A percentile compares a stretch with the other conserved stretches of the same genome.
Conservation (phyloP, 2,113 vertebrate species). For the Tenrec ecaudatus region DNA sequence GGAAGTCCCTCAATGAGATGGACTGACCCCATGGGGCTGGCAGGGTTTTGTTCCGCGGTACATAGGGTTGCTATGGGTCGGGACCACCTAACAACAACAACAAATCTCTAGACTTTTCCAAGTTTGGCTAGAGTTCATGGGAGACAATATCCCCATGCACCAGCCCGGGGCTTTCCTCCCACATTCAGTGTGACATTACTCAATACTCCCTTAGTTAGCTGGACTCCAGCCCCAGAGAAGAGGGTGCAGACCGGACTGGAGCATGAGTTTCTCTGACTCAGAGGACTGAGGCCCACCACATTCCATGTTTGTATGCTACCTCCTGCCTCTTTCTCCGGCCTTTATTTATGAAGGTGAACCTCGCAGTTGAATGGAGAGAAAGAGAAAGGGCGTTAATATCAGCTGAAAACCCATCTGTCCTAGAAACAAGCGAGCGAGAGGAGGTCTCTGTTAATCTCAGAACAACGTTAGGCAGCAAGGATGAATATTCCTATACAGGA, state of each 20-base stretch:
- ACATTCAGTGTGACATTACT: constrained; percentile 23
- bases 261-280: background rate
- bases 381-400: background rate
- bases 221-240: background rate
- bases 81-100: no score
- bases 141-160: background rate
- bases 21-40: background rate
- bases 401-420: background rate
- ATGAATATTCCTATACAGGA: background rate
- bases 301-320: background rate
- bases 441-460: background rate
- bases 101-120: background rate
- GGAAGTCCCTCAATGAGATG: no score
- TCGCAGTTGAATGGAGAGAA: background rate
- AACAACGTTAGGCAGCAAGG: background rate
- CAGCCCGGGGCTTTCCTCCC: background rate
- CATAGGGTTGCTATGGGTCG: no score
- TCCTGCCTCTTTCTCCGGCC: background rate
- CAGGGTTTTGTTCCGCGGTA: no score
- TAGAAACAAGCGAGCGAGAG: background rate
- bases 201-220: background rate
- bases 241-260: no score
- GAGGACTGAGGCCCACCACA: no score
- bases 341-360: background rate
- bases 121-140: background rate